Evolutionary conservation across 1,140 invertebrate species (phyloP).

Genomic region (Aleiodes sp.): DNA sequence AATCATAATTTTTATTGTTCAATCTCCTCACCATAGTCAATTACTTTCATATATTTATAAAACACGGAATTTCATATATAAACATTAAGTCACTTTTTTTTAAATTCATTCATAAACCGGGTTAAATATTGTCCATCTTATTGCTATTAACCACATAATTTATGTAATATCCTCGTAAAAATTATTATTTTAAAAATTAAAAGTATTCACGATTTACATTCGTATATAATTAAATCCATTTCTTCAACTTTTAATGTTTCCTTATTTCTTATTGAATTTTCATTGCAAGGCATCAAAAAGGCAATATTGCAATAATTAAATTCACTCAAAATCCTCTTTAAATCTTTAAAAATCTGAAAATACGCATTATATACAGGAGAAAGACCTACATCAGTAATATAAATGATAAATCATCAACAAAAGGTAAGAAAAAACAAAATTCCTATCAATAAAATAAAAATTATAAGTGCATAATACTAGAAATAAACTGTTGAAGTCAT

Average conservation of each 20-base stretch:
- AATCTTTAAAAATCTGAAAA: background rate
- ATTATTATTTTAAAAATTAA: background rate
- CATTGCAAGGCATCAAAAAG: background rate
- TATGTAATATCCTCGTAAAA: no score
- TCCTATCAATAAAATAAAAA: background rate
- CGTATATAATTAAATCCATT: background rate
- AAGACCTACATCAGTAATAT: background rate
- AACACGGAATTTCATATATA: constrained; percentile 2
- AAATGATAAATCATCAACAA: constrained; percentile 9
- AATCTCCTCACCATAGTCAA: background rate
- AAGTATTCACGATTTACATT: background rate
- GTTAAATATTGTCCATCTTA: background rate
- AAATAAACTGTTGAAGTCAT: constrained; percentile 28
- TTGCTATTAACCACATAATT: background rate
- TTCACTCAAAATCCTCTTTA: background rate
- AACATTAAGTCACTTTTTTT: constrained; percentile 17
- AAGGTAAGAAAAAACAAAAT: constrained; percentile 10
- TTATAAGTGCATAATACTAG: constrained; percentile 24
- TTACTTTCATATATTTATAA: constrained; percentile 8
- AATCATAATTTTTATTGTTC: constrained; percentile 13
- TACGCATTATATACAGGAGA: constrained; percentile 6
- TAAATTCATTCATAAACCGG: background rate
- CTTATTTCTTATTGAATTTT: no score
- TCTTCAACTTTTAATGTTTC: background rate
- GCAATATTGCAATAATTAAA: background rate